Conservation (phyloP, 1,140 invertebrate genomes). For the Drosophila ambigua region DNA sequence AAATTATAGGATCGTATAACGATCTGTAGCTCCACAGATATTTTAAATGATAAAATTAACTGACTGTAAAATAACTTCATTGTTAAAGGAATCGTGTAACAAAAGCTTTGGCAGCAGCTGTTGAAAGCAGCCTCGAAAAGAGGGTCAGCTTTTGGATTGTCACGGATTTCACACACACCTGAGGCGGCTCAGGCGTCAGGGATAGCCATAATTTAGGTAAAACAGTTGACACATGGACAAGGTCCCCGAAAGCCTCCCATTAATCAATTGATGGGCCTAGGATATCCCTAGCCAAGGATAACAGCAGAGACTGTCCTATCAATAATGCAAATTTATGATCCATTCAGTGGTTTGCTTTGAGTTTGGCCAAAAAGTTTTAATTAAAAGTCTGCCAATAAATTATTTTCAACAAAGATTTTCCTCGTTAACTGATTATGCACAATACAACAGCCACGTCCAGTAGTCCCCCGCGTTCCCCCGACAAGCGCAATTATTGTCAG, state of each 20-base stretch:
- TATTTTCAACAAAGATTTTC: slow-evolving; percentile 78
- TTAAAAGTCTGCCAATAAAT: slow-evolving; percentile 81
- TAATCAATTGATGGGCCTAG: slow-evolving; percentile 41
- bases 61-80: too few species aligned
- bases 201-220: slow-evolving; percentile 38
- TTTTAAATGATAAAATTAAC: too few species aligned
- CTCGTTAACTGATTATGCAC: slow-evolving; percentile 82
- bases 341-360: slow-evolving; percentile 39
- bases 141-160: slow-evolving; percentile 22
- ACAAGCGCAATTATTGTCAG: slow-evolving; percentile 75
- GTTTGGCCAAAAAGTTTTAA: slow-evolving; percentile 66
- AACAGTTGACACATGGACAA: slow-evolving; percentile 55
- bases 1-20: neutral
- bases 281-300: slow-evolving; percentile 27
- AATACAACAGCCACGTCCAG: slow-evolving; percentile 54
- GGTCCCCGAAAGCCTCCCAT: slow-evolving; percentile 13
- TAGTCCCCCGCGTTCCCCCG: neutral
- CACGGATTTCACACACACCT: slow-evolving; percentile 49
- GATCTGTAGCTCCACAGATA: neutral
- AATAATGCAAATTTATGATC: slow-evolving; percentile 68
- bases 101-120: slow-evolving; percentile 9
- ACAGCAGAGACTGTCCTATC: slow-evolving; percentile 26
- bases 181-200: slow-evolving; percentile 8
- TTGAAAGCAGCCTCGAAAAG: slow-evolving; percentile 14
- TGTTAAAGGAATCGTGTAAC: too few species aligned